Evolutionary conservation across 2,113 vertebrate genomes (phyloP).

Genomic region (Otolemur garnettii): DNA sequence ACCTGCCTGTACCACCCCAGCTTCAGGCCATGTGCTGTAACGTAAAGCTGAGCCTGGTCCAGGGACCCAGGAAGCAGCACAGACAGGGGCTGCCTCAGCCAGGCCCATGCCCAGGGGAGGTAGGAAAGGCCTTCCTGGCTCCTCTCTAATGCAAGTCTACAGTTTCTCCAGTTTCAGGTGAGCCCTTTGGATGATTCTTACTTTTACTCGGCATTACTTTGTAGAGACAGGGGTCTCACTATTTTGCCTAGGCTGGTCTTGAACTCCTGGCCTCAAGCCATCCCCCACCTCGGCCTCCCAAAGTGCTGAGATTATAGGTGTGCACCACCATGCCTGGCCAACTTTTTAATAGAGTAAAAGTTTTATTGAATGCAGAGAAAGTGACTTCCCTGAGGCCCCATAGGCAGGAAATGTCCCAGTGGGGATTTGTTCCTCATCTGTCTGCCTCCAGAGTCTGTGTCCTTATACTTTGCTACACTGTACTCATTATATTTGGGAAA

Average conservation of each 20-base stretch:
- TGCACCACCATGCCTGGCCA: neutral
- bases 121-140: rapidly evolving
- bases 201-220: neutral
- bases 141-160: neutral
- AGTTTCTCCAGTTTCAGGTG: rapidly evolving
- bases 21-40: neutral
- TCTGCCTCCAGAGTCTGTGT: neutral
- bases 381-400: neutral
- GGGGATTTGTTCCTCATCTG: neutral
- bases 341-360: too few species aligned
- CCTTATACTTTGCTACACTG: neutral
- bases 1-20: neutral
- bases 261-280: neutral
- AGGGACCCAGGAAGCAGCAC: neutral
- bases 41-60: neutral
- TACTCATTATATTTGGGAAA: neutral
- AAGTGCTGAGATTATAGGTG: neutral
- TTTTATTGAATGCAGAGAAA: neutral
- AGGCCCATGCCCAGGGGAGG: neutral
- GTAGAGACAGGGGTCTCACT: neutral
- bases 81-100: neutral
- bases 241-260: neutral
- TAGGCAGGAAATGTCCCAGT: neutral
- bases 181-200: neutral
- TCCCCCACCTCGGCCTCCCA: neutral